phyloP scores from a whole-genome alignment of 2,888 invertebrate genomes.

The Pecten maximus region DNA sequence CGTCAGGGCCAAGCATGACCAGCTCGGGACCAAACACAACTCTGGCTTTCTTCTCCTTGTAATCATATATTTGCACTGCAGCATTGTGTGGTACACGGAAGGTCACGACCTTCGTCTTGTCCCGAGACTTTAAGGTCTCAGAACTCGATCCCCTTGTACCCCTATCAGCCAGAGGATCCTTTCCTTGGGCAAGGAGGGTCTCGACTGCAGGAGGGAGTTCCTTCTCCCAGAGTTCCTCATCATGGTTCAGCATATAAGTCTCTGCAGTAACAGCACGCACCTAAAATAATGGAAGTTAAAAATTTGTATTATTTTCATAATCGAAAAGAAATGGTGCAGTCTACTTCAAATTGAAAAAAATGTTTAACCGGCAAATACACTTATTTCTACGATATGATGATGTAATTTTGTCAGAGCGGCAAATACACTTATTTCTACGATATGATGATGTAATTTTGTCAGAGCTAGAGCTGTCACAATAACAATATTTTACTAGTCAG shows the following conservation, averaged over 20 bases:
- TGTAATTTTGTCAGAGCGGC: no score
- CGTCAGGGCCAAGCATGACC: slow-evolving; percentile 84
- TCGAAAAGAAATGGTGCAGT: not conserved
- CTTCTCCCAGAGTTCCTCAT: slow-evolving; percentile 83
- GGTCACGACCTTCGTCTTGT: slow-evolving; percentile 82
- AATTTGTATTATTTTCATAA: not conserved
- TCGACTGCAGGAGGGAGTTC: slow-evolving; percentile 82
- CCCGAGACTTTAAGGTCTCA: slow-evolving; percentile 64
- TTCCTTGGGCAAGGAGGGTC: slow-evolving; percentile 72
- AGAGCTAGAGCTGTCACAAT: no score
- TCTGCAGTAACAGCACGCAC: slow-evolving; percentile 83
- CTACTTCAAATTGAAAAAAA: no score
- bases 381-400: no score
- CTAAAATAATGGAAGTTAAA: slow-evolving; percentile 59
- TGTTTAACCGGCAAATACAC: no score
- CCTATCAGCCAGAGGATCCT: slow-evolving; percentile 84
- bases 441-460: no score
- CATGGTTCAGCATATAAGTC: slow-evolving; percentile 84
- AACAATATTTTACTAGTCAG: no score
- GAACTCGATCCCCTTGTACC: slow-evolving; percentile 60
- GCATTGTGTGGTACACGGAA: slow-evolving; percentile 84
- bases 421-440: no score
- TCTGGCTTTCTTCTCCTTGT: slow-evolving; percentile 84
- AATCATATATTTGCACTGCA: slow-evolving; percentile 84
- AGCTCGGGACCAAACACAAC: slow-evolving; percentile 85